Evolutionary conservation across 2,888 invertebrate species (phyloP).

Genomic region (Willowsia nigromaculata): DNA sequence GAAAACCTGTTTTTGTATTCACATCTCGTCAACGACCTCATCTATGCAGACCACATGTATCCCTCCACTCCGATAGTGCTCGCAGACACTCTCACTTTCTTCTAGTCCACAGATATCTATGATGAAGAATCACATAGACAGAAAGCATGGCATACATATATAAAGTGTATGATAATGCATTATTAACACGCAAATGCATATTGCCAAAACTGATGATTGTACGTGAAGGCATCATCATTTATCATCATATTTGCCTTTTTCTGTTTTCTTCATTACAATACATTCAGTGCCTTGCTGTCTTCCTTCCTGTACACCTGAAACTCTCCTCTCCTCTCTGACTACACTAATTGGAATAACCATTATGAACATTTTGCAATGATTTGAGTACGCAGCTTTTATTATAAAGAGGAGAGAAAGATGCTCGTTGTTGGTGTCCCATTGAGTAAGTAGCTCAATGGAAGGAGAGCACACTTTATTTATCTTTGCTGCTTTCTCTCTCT

Average conservation of each 20-base stretch:
- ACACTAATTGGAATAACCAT: background rate
- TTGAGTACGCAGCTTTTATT: background rate
- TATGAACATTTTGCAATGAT: background rate
- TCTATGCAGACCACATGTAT: slow-evolving; percentile 39
- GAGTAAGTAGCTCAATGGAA: slow-evolving; percentile 5
- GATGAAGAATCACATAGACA: too few relatives aligned
- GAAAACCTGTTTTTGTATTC: slow-evolving; percentile 54
- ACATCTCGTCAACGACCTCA: slow-evolving; percentile 57
- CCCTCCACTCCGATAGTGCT: background rate
- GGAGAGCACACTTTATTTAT: slow-evolving; percentile 8
- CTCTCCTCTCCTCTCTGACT: background rate
- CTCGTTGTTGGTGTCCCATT: background rate
- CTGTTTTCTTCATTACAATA: background rate
- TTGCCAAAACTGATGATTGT: slow-evolving; percentile 3
- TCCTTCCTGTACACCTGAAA: background rate
- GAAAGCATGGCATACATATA: too few relatives aligned
- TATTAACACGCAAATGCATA: background rate
- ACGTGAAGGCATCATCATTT: slow-evolving; percentile 1
- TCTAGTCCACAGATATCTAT: too few relatives aligned
- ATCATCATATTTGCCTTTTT: slow-evolving; percentile 1
- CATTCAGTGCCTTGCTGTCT: background rate
- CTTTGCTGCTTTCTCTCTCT: background rate
- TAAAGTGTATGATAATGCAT: background rate
- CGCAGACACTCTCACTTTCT: background rate
- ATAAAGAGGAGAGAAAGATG: background rate